Evolutionary conservation across 35 echinoderm and acorn worm species (phyloP).

Genomic region (Holothuria glaberrima): DNA sequence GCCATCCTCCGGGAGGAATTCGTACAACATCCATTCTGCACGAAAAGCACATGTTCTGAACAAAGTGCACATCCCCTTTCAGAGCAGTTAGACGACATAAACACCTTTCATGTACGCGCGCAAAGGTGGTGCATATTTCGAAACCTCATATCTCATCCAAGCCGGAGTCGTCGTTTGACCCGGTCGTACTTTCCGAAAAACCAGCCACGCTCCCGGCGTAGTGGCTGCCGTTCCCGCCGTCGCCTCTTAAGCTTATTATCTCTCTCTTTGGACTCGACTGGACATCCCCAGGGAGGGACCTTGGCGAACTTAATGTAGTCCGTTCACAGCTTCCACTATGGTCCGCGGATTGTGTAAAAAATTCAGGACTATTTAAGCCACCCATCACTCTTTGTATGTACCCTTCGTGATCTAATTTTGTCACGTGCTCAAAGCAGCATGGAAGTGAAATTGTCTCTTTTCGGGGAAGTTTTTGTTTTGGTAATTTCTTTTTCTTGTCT

Average conservation of each 20-base stretch:
- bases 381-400: constrained; percentile 63
- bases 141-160: constrained; percentile 43
- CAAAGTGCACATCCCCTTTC: not conserved
- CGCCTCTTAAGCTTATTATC: constrained; percentile 35
- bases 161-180: constrained; percentile 48
- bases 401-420: constrained; percentile 82
- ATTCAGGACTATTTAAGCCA: constrained; percentile 38
- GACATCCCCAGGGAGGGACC: not conserved
- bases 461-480: constrained; percentile 67
- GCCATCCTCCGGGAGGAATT: too few species aligned
- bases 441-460: constrained; percentile 96
- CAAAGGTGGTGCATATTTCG: not conserved
- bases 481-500: constrained; percentile 64
- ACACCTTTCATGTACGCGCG: too few species aligned
- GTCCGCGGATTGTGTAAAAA: constrained; percentile 14
- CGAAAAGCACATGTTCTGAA: not conserved
- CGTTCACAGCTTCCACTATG: not conserved
- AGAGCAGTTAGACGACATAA: too few species aligned
- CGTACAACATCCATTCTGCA: too few species aligned
- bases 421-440: constrained; percentile 98
- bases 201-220: constrained; percentile 47
- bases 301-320: constrained; percentile 2
- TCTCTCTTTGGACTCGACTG: constrained; percentile 33
- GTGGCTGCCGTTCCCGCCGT: constrained; percentile 41
- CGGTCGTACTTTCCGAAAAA: constrained; percentile 24